Evolutionary conservation across 2,888 invertebrate genomes (phyloP).

Genomic region (Rhingia rostrata): DNA sequence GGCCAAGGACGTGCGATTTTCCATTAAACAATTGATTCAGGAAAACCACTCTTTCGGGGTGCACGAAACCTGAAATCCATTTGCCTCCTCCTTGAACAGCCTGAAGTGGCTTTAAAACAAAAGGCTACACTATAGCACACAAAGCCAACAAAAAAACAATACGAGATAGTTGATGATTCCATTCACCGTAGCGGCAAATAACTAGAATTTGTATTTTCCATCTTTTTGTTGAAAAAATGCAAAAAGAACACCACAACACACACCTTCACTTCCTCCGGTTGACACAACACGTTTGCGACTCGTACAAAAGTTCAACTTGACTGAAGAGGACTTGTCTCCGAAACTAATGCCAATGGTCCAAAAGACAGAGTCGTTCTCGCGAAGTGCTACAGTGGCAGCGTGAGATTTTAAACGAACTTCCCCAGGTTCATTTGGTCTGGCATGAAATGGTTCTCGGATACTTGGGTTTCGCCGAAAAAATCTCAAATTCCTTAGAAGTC

Average conservation of each 20-base stretch:
- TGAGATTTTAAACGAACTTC: slow-evolving; percentile 49
- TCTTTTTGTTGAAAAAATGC: no score
- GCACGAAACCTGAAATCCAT: slow-evolving; percentile 43
- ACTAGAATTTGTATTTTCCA: slow-evolving; percentile 38
- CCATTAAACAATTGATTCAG: slow-evolving; percentile 69
- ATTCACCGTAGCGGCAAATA: slow-evolving; percentile 39
- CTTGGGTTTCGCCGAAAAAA: slow-evolving; percentile 40
- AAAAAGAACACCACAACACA: slow-evolving; percentile 14
- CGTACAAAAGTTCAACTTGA: slow-evolving; percentile 61
- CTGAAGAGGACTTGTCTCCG: slow-evolving; percentile 62
- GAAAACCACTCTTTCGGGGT: slow-evolving; percentile 56
- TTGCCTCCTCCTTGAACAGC: slow-evolving; percentile 15
- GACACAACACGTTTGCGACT: slow-evolving; percentile 58
- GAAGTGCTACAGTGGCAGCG: slow-evolving; percentile 35
- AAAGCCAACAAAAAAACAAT: background rate
- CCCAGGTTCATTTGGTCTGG: slow-evolving; percentile 63
- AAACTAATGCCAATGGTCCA: slow-evolving; percentile 57
- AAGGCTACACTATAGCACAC: slow-evolving; percentile 24
- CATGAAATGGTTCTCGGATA: slow-evolving; percentile 64
- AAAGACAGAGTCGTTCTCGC: slow-evolving; percentile 53
- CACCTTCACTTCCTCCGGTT: slow-evolving; percentile 64
- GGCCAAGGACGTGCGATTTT: slow-evolving; percentile 66
- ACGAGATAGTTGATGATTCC: slow-evolving; percentile 16
- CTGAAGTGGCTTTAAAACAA: slow-evolving; percentile 10
- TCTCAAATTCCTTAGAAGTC: slow-evolving; percentile 54